Percentiles rank a stretch among this genome's conserved stretches.
These are phyloP conservation scores for Ashinkailepas kermadecensis DNA, from an alignment of 2,888 invertebrate genomes.

Conservation along the genomic window DNA sequence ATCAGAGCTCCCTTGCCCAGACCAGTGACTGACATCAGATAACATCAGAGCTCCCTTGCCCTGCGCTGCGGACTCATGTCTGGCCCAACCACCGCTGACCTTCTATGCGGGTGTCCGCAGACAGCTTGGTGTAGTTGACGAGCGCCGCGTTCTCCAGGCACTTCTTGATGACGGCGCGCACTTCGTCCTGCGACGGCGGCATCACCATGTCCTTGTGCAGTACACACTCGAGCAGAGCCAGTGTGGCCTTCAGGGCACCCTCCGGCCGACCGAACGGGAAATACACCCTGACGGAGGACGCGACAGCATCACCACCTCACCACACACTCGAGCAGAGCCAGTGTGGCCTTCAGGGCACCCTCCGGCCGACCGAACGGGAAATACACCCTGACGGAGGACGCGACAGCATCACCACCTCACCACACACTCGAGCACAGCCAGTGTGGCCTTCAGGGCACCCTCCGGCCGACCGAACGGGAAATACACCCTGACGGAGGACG, in stretches of 20 bases:
- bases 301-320: slow-evolving; percentile 95
- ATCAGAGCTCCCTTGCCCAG: no score
- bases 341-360: slow-evolving; percentile 91
- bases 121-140: slow-evolving; percentile 91
- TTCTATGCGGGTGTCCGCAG: slow-evolving; percentile 95
- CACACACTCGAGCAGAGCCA: slow-evolving; percentile 91
- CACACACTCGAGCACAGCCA: slow-evolving; percentile 91
- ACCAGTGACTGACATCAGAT: no score
- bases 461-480: slow-evolving; percentile 99
- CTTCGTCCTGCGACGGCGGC: slow-evolving; percentile 91
- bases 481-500: slow-evolving; percentile 61
- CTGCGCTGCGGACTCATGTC: no score
- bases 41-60: no score
- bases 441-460: slow-evolving; percentile 91
- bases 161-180: slow-evolving; percentile 89
- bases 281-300: slow-evolving; percentile 62
- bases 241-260: slow-evolving; percentile 90
- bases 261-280: slow-evolving; percentile 99
- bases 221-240: slow-evolving; percentile 91
- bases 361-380: slow-evolving; percentile 99
- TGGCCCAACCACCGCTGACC: slow-evolving; percentile 51
- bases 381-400: slow-evolving; percentile 61
- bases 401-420: slow-evolving; percentile 95
- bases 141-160: slow-evolving; percentile 96
- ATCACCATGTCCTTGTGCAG: slow-evolving; percentile 99